Evolutionary conservation across 2,888 invertebrate genomes (phyloP).

Genomic region (Chymomyza procnemis): DNA sequence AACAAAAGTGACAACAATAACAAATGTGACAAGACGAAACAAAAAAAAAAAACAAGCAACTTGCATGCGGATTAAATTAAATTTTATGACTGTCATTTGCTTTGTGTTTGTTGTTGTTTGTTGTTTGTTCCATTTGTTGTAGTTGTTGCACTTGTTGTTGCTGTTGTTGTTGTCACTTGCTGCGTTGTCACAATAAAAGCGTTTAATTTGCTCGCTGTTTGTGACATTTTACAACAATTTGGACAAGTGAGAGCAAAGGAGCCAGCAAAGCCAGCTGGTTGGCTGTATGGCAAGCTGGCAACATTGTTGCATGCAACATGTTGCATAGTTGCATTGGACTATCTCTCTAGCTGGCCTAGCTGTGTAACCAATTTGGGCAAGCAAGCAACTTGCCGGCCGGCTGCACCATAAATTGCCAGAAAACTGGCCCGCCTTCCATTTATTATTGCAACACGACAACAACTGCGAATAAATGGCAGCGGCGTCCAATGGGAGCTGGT

Average conservation of each 20-base stretch:
- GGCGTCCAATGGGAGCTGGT: too few relatives aligned
- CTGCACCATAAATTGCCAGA: slow-evolving; percentile 49
- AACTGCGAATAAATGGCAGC: not conserved
- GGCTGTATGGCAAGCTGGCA: slow-evolving; percentile 14
- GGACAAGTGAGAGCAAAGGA: slow-evolving; percentile 13
- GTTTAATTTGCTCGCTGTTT: slow-evolving; percentile 50
- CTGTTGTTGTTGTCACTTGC: slow-evolving; percentile 13
- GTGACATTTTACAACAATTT: slow-evolving; percentile 48
- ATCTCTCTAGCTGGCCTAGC: slow-evolving; percentile 10
- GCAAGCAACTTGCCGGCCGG: slow-evolving; percentile 49
- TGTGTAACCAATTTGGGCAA: slow-evolving; percentile 43
- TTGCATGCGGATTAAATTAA: slow-evolving; percentile 66
- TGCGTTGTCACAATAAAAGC: slow-evolving; percentile 64
- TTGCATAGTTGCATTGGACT: not conserved
- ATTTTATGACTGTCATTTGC: slow-evolving; percentile 58
- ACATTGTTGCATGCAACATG: slow-evolving; percentile 58
- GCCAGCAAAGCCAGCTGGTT: not conserved
- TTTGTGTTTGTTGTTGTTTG: slow-evolving; percentile 29
- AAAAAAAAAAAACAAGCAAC: slow-evolving; percentile 33
- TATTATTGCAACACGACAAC: not conserved
- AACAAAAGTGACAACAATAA: not conserved
- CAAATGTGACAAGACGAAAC: slow-evolving; percentile 32
- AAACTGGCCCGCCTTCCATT: slow-evolving; percentile 2
- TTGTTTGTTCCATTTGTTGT: slow-evolving; percentile 22
- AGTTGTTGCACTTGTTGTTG: slow-evolving; percentile 43